Base-by-base conservation (phyloP, 2,797 vertebrate genomes). In the Brachyalestes nurse region DNA sequence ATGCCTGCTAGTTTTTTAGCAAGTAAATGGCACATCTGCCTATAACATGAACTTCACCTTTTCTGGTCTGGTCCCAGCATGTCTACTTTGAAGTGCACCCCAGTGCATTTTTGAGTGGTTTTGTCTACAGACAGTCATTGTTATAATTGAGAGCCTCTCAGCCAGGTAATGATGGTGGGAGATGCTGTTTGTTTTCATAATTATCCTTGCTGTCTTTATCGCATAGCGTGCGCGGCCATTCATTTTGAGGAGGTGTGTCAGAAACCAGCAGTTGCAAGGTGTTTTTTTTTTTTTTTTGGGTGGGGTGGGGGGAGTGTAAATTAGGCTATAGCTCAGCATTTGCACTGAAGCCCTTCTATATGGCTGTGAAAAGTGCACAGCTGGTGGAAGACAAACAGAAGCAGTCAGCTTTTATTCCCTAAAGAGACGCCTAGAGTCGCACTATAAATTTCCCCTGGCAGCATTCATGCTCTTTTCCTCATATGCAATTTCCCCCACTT, bases 361-460 rank as follows among this genome's bases (percentile, higher is more conserved):
- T 49, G 45, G 80, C 51, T 90, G 88, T 89, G 87, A 89, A 90
- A 89, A 86, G 85, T 78, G 62, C 85, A 83, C 89, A 88, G 89
- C 88, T 89, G 88, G 79, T 88, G 47, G 10, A 82, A 87, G 71
- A 77, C 23, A 61, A 73, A 55, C 62, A 53, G 10, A 65, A 79
- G 62, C 70, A 53, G 42, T 75, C 79, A 21, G 78, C 51, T 67
- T 69, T 42, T 53, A 72, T 80, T 84, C 75, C 75, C 82, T 34
- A 79, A 82, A 67, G 47, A 79, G 79, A 55, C 10, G 10, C 25
- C 45, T 40, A 34, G 70, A 80, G 70, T 72, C 21, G 47, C 74
- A 53, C 40, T 55, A 70, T 79, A 83, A 78, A 84, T 85, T 82
- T 84, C 61, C 79, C 82, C 40, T 67, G 72, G 78, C 84, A 57